These are phyloP conservation scores for Drosophila testacea DNA, from an alignment of 2,888 invertebrate species.

Conservation along the genomic window DNA sequence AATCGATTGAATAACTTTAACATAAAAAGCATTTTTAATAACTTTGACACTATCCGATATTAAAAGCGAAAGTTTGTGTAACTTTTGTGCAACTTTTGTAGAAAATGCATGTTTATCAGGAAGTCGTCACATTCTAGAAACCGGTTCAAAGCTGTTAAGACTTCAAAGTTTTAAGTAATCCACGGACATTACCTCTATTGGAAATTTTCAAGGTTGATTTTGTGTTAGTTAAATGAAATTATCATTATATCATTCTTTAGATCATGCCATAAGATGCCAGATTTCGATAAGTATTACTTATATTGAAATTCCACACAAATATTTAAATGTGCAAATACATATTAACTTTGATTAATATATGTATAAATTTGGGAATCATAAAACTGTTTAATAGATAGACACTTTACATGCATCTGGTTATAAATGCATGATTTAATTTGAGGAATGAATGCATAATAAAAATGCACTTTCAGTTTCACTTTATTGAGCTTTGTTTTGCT, in stretches of 20 bases:
- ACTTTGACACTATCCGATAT: no score
- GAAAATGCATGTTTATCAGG: background rate
- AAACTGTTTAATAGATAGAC: no score
- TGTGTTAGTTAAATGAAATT: no score
- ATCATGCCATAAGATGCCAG: no score
- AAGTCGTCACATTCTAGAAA: background rate
- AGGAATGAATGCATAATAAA: slow-evolving; percentile 2
- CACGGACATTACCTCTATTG: no score
- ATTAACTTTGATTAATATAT: background rate
- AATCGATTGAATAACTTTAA: slow-evolving; percentile 60
- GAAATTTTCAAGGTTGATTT: no score
- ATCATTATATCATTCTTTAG: no score
- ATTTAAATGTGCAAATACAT: background rate
- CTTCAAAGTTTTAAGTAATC: background rate
- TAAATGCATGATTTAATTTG: slow-evolving; percentile 1
- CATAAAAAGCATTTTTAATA: background rate
- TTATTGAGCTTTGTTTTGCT: slow-evolving; percentile 2
- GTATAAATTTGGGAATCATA: no score
- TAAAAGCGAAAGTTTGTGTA: no score
- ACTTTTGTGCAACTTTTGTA: no score
- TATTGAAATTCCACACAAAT: no score
- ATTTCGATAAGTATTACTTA: no score
- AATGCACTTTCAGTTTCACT: slow-evolving; percentile 8
- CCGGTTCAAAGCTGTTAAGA: background rate
- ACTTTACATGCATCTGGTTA: background rate